Evolutionary conservation across 2,888 invertebrate species (phyloP), one percentile per base, ranked within the genome.

Genomic region (Eilema griseolum): DNA sequence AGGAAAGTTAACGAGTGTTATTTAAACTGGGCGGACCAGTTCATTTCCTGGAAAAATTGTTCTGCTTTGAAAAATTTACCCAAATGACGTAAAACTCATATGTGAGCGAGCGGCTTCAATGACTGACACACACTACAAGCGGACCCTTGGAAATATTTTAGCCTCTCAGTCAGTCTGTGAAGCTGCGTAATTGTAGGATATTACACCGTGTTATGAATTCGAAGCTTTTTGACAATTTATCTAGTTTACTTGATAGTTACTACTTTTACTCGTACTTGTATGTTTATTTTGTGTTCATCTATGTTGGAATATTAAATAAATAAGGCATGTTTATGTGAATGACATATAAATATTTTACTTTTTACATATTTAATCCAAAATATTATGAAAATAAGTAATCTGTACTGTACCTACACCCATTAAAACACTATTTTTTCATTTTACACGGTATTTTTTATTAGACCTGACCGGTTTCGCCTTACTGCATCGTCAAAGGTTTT

Each of bases 1-100:
- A 85, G 88, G 87, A 87, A 93, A 92, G 93, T 93, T 93, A 94
- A 94, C 93, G 94, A 94, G 94, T 89, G 93, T 89, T 93, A 93
- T 94, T 94, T 93, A 92, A 91, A 86, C 85, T 85, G 81, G 66
- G 72, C 82, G 41, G 72, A 85, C 79, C 78, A 81, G 87, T 86
- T 85, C 88, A 87, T 88, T 88, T 83, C 82, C 85, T 83, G 81
- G 85, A 90, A 91, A 93, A 93, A 93, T 87, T 87, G 88, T 88
- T 86, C 82, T 83, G 87, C 92, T 93, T 93, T 93, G 92, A 93
- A 93, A 94, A 90, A 90, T 89, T 90, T 88, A 75, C 87, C 83
- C 81, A 89, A 94, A 94, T 92, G 91, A 93, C 91, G 91, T 91
- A 89, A 92, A 93, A 92, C 92, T 93, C 93, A 92, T 93, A 92